These are phyloP conservation scores for Chirona hameri DNA, from an alignment of 2,888 invertebrate genomes.

Conservation along the genomic window DNA sequence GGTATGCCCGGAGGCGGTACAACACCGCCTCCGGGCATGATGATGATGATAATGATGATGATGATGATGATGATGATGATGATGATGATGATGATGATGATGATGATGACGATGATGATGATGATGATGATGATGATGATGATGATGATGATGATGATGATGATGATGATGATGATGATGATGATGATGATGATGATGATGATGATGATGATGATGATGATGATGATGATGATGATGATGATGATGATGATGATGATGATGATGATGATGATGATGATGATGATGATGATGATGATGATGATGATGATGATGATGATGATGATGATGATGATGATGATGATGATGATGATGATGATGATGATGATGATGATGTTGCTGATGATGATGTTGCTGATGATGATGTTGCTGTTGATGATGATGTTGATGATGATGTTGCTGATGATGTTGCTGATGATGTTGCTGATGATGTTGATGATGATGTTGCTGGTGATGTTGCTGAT, in stretches of 20 bases:
- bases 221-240: slow-evolving; percentile 22
- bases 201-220: slow-evolving; percentile 22
- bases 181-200: slow-evolving; percentile 22
- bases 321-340: slow-evolving; percentile 22
- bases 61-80: too few species aligned
- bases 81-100: slow-evolving; percentile 22
- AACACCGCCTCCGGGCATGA: too few species aligned
- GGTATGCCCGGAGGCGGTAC: too few species aligned
- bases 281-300: slow-evolving; percentile 22
- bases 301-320: slow-evolving; percentile 22
- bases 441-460: too few species aligned
- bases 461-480: too few species aligned
- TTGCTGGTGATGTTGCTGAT: too few species aligned
- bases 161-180: slow-evolving; percentile 22
- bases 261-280: slow-evolving; percentile 22
- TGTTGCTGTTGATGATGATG: too few species aligned
- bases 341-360: too few species aligned
- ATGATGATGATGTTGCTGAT: too few species aligned
- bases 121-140: slow-evolving; percentile 22
- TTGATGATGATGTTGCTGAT: too few species aligned
- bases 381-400: too few species aligned
- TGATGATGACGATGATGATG: slow-evolving; percentile 22
- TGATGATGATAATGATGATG: too few species aligned
- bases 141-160: slow-evolving; percentile 22
- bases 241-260: slow-evolving; percentile 22